Conservation (phyloP, 2,888 invertebrate genomes). For the Epirrhoe tristata region DNA sequence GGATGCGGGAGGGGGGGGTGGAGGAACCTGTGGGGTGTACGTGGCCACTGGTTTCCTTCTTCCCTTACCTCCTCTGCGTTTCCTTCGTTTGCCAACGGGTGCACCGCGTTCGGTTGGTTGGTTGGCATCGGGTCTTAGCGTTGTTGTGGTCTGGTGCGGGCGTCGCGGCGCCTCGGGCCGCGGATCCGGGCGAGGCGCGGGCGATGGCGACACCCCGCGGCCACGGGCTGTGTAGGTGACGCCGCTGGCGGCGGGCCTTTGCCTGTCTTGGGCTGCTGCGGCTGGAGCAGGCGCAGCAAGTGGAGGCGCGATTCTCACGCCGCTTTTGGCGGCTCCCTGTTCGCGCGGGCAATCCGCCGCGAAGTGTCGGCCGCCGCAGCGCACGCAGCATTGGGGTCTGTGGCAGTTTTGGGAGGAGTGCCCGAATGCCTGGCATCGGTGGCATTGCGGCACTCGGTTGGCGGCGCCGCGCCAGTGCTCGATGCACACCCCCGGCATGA, state of each 20-base stretch:
- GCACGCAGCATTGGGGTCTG: neutral
- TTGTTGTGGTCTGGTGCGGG: neutral
- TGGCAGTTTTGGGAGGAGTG: neutral
- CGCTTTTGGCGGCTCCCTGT: conserved; percentile 5
- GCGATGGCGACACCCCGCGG: neutral
- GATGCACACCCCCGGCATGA: conserved; percentile 12
- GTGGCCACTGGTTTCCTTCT: neutral
- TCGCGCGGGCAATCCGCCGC: neutral
- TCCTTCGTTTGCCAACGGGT: neutral
- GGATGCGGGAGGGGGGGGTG: neutral
- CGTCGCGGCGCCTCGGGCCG: neutral
- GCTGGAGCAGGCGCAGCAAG: neutral
- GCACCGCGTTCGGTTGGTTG: neutral
- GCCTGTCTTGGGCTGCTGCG: no score
- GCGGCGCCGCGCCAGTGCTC: conserved; percentile 10
- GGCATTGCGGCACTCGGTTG: neutral
- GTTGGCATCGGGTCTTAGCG: neutral
- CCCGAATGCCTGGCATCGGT: neutral
- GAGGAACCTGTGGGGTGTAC: neutral
- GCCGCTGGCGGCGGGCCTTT: no score
- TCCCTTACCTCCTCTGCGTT: neutral
- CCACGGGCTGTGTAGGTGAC: no score
- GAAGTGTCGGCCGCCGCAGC: neutral
- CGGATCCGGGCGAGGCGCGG: neutral
- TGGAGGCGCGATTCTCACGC: neutral